Evolutionary conservation across 2,888 invertebrate species (phyloP), one percentile per base, ranked within the genome.

Genomic region (Poecilus cupreus): DNA sequence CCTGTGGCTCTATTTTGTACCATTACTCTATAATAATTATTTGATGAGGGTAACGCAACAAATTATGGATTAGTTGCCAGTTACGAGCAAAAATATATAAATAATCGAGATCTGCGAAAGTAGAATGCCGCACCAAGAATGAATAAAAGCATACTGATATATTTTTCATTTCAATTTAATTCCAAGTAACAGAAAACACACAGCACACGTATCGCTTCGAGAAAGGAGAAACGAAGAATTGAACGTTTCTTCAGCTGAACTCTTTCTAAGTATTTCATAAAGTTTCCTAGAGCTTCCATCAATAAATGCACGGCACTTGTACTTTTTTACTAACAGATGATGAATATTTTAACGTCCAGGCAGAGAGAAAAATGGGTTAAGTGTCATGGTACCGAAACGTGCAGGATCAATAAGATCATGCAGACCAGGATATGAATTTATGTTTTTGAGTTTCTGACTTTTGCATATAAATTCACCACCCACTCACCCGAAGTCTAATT

Each of bases 401-500:
- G 18, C 32, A 43, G 13, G 72, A 72, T 72, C 72, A 72, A 72
- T 72, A 72, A 22, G 72, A 72, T 46, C 46, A 72, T 72, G 72
- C 60, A 24, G 8, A 32, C 32, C 32, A 60, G 43, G 72, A 72
- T 72, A 72, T 72, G 72, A 72, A 72, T 72, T 72, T 72, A 72
- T 72, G 46, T 72, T 72, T 72, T 68, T 68, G 39, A 68, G 39
- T 68, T 68, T 68, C 39, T 72, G 46, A 43, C 20, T 72, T 43
- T 20, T 72, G 72, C 72, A 72, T 72, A 72, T 72, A 72, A 72
- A 72, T 72, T 20, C 24, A 8, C 11, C 43, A 72, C 16, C 46
- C 46, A 46, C 37, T 46, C 24, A 20, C 13, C 43, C 6, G 24
- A 11, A 43, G 18, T 68, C 72, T 72, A 72, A 72, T 72, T 72